Evolutionary conservation across 2,113 vertebrate species (phyloP), one percentile per base, ranked within the genome.

Genomic region (Tamias sibiricus): DNA sequence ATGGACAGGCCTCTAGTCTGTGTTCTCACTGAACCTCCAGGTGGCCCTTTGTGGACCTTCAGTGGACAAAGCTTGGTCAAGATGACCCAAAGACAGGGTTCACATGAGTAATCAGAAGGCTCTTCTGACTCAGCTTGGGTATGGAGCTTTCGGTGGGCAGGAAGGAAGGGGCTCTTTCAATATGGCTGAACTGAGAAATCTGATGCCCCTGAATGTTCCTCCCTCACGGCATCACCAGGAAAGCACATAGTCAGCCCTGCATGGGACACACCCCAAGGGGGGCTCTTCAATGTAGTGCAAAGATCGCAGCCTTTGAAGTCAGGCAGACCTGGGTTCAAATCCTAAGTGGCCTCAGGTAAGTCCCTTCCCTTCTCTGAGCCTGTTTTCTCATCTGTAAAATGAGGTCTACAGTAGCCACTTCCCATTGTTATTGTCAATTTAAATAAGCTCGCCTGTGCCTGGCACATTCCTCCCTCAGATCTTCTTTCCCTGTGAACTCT

Each of bases 221-320:
- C 28, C 76, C 62, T 20, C n/a, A 22, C 0, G 13, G 40, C 52
- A 10, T 32, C 3, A 35, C 12, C 40, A 4, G 8, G 20, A 52
- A 26, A 62, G 26, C 26, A 22, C 1, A 35, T 2, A 24, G 47
- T 59, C 11, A 74, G 14, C 14, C 16, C 20, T 64, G 47, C 37
- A 24, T 11, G 10, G 9, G 47, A 26, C 4, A 6, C 12, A 5
- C 12, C 37, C 22, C 82, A 54, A 10, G n/a, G 71, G 12, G 64
- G 37, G 52, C n/a, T 72, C 6, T 1, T 66, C 28, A n/a, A 0
- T 6, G 37, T 4, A n/a, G 16, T 26, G 16, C 62, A 16, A 59
- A 49, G 44, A 44, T 35, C 16, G 24, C 20, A 47, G 20, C n/a
- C 30, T 49, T 4, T 13, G 44, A 80, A 24, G 40, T 68, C 40